Evolutionary conservation across 1,140 invertebrate species (phyloP).

Genomic region (Danaus plexippus): DNA sequence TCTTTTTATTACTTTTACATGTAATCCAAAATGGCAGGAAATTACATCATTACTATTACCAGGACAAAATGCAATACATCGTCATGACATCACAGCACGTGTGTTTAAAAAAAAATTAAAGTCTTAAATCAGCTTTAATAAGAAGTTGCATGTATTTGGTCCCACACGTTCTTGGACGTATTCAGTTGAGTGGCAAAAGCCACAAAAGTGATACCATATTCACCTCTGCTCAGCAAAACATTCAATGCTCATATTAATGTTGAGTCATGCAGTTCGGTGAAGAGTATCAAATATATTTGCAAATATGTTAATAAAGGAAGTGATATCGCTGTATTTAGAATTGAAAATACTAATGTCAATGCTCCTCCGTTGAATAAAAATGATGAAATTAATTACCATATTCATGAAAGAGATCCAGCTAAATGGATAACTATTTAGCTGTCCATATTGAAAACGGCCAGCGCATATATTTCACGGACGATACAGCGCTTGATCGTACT

Average conservation of each 20-base stretch:
- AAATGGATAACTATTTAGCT: slow-evolving; percentile 21
- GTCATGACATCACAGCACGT: slow-evolving; percentile 1
- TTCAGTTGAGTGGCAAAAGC: slow-evolving; percentile 21
- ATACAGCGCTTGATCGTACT: slow-evolving; percentile 24
- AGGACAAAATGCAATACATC: slow-evolving; percentile 1
- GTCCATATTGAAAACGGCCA: slow-evolving; percentile 26
- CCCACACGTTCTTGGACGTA: slow-evolving; percentile 16
- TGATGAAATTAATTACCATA: slow-evolving; percentile 16
- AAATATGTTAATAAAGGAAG: too few relatives aligned
- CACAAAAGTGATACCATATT: slow-evolving; percentile 14
- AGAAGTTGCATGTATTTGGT: slow-evolving; percentile 14
- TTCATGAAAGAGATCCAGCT: slow-evolving; percentile 25
- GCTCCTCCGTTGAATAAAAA: too few relatives aligned
- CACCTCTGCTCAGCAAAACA: slow-evolving; percentile 21
- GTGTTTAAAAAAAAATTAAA: slow-evolving; percentile 10
- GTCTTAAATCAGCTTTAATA: slow-evolving; percentile 14
- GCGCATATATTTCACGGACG: slow-evolving; percentile 27
- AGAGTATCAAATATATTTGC: slow-evolving; percentile 13
- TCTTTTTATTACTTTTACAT: slow-evolving; percentile 20
- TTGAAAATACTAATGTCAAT: slow-evolving; percentile 10
- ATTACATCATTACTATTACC: slow-evolving; percentile 8
- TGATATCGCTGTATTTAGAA: slow-evolving; percentile 9
- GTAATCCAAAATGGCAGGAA: slow-evolving; percentile 14
- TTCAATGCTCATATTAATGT: slow-evolving; percentile 18
- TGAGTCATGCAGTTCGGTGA: slow-evolving; percentile 13